phyloP scores from a whole-genome alignment of 2,113 vertebrate genomes.

The Callithrix jacchus region DNA sequence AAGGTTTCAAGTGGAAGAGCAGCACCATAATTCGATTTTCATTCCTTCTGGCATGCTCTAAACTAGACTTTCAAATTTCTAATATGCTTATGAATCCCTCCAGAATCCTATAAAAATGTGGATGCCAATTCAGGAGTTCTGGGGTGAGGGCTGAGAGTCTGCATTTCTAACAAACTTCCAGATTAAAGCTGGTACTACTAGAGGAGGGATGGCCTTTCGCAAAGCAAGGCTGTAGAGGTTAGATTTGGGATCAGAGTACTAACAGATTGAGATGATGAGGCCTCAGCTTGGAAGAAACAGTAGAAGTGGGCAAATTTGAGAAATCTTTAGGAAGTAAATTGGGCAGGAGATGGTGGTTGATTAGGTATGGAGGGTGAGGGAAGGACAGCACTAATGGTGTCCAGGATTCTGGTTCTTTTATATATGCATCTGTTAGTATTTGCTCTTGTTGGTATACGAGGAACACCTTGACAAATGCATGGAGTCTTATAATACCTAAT shows the following conservation, averaged over 20 bases:
- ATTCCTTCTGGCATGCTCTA: background rate
- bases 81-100: background rate
- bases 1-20: background rate
- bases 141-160: background rate
- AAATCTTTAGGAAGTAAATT: conserved; percentile 5
- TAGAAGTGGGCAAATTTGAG: background rate
- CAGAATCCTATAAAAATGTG: background rate
- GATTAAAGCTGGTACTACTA: background rate
- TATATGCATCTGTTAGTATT: background rate
- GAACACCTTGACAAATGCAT: background rate
- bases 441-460: background rate
- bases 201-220: background rate
- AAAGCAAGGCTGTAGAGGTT: background rate
- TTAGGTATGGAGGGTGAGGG: background rate
- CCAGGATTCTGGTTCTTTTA: background rate
- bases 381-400: background rate
- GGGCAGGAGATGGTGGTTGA: background rate
- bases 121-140: conserved; percentile 3
- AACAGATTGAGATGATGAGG: background rate
- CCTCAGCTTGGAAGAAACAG: background rate
- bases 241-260: background rate
- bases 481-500: background rate
- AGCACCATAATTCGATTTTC: background rate
- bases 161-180: background rate
- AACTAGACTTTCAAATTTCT: background rate